These are phyloP conservation scores for Heliconius charithonia DNA, from an alignment of 2,888 invertebrate genomes.

Conservation along the genomic window DNA sequence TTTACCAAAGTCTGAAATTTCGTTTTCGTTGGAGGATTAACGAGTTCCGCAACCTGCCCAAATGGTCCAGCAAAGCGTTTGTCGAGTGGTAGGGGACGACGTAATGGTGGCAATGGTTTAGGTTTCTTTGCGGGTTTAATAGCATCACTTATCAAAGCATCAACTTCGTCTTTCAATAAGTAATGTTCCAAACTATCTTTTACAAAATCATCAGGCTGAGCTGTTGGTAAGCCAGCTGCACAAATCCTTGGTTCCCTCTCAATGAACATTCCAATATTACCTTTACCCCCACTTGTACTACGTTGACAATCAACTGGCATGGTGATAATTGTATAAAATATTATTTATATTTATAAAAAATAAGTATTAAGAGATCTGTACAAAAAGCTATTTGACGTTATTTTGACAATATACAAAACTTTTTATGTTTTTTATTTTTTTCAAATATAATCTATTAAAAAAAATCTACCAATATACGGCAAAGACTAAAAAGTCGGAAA, in stretches of 20 bases:
- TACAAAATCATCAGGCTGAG: slow-evolving; percentile 61
- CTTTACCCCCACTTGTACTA: slow-evolving; percentile 71
- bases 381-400: slow-evolving; percentile 25
- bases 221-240: slow-evolving; percentile 69
- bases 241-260: slow-evolving; percentile 70
- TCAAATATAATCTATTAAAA: background rate
- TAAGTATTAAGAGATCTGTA: background rate
- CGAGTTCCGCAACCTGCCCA: slow-evolving; percentile 56
- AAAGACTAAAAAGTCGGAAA: no score
- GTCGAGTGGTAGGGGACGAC: slow-evolving; percentile 62
- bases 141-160: slow-evolving; percentile 68
- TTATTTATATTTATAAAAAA: background rate
- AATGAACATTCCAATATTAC: slow-evolving; percentile 68
- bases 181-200: slow-evolving; percentile 65
- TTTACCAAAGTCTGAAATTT: slow-evolving; percentile 69
- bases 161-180: slow-evolving; percentile 69
- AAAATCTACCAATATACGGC: no score
- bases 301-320: slow-evolving; percentile 65
- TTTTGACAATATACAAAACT: slow-evolving; percentile 14
- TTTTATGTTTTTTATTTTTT: background rate
- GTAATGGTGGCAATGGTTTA: slow-evolving; percentile 61
- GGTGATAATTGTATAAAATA: slow-evolving; percentile 6
- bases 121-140: slow-evolving; percentile 63
- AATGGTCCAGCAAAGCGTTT: slow-evolving; percentile 61
- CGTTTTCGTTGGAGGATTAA: slow-evolving; percentile 66